Conservation (phyloP, 2,113 vertebrate genomes). For the Baryphthengus martii region DNA sequence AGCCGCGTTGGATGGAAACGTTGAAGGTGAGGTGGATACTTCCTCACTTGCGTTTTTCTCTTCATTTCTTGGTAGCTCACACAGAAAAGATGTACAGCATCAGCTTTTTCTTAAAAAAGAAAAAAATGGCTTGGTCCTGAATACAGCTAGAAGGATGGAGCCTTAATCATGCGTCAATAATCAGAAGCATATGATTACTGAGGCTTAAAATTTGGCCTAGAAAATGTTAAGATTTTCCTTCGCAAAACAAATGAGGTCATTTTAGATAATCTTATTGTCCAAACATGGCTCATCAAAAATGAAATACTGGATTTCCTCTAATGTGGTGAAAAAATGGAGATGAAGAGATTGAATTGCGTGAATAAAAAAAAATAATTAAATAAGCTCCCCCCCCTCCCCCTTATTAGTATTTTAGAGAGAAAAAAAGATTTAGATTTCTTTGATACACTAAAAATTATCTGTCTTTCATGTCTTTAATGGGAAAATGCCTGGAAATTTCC, state of each 20-base stretch:
- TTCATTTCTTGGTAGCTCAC: neutral
- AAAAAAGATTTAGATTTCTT: neutral
- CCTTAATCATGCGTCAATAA: neutral
- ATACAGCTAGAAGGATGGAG: neutral
- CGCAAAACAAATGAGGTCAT: neutral
- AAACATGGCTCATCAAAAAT: neutral
- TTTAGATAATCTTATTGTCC: neutral
- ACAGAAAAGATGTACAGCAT: neutral
- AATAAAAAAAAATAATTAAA: neutral
- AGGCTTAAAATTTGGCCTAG: constrained; percentile 20
- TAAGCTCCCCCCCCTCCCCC: too few species aligned
- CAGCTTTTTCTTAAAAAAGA: neutral
- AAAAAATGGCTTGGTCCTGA: neutral
- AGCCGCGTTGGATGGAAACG: constrained; percentile 97
- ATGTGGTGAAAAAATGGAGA: neutral
- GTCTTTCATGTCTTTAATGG: neutral
- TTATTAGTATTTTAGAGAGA: neutral
- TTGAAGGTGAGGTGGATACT: constrained; percentile 80
- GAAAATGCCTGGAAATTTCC: neutral
- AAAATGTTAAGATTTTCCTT: neutral
- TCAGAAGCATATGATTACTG: neutral
- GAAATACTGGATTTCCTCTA: neutral
- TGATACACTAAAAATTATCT: neutral
- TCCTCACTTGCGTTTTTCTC: neutral
- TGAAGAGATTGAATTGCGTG: neutral